Base-by-base conservation (phyloP, 2,797 vertebrate genomes). In the Carcharodon carcharias region DNA sequence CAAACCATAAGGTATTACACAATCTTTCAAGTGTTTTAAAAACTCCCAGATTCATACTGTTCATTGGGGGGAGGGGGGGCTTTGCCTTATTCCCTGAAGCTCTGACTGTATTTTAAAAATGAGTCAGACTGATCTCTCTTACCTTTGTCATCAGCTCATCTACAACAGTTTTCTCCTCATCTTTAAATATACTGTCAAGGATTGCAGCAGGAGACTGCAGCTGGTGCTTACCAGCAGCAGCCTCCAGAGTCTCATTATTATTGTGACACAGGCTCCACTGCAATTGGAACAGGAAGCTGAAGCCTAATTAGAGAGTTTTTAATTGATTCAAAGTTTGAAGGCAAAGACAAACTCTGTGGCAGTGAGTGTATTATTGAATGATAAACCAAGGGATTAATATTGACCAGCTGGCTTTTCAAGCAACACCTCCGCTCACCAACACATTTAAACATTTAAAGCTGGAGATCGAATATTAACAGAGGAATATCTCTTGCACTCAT, bases 261-360 rank as follows among this genome's bases (percentile, higher is more conserved):
- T 1, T 1, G 26, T 89, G 54, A 58, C 54, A 58, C 50, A 58
- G 87, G 26, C 54, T 89, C 87, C 87, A 31, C 54, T 89, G 54
- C 87, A 89, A 35, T 35, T 89, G 54, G 4, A 89, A 35, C 87
- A 58, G 87, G 87, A 89, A 89, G 87, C 87, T 58, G 87, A 89
- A 89, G 87, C 87, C 28, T 89, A 56, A 89, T 89, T 31, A 56
- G 56, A 31, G 28, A 31, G 54, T 58, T 58, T 85, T 89, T 89
- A 89, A 89, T 89, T 89, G 87, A 31, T 56, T 89, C 54, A 54
- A 58, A 89, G 87, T 56, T 89, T 56, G 26, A 58, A 89, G 56
- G 87, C 87, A 89, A 85, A 85, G 45, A 1, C 40, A 50, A 89
- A 58, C 54, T 58, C 23, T 89, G 50, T 11, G 31, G 50, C 54